Evolutionary conservation across 2,888 invertebrate genomes (phyloP).

Genomic region (Polia nebulosa): DNA sequence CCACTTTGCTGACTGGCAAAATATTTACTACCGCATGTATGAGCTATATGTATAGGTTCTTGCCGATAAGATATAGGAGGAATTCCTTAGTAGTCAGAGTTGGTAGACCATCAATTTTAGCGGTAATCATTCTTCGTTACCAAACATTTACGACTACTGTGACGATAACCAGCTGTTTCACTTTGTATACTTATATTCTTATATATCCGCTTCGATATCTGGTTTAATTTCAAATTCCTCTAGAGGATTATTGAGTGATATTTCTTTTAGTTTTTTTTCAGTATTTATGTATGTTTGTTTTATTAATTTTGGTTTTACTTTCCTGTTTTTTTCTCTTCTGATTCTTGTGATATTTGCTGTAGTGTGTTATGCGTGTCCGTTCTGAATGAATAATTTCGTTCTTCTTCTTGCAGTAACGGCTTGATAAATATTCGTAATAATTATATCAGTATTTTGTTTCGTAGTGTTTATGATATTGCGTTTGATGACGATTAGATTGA

Average conservation of each 20-base stretch:
- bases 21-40: background rate
- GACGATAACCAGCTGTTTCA: constrained; percentile 39
- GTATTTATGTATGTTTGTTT: background rate
- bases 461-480: constrained; percentile 17
- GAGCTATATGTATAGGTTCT: background rate
- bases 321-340: background rate
- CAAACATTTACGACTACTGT: constrained; percentile 35
- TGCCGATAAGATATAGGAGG: background rate
- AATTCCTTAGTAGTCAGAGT: background rate
- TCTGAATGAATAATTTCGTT: background rate
- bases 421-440: constrained; percentile 17
- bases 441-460: constrained; percentile 16
- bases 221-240: background rate
- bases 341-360: background rate
- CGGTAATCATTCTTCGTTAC: constrained; percentile 1
- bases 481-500: background rate
- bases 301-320: background rate
- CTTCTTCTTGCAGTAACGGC: background rate
- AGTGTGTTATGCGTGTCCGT: background rate
- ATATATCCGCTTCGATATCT: constrained; percentile 14
- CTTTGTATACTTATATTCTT: constrained; percentile 8
- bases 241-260: background rate
- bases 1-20: background rate
- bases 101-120: constrained; percentile 23
- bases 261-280: background rate